phyloP scores from a whole-genome alignment of 1,140 invertebrate species.

The Drosophila leontia region DNA sequence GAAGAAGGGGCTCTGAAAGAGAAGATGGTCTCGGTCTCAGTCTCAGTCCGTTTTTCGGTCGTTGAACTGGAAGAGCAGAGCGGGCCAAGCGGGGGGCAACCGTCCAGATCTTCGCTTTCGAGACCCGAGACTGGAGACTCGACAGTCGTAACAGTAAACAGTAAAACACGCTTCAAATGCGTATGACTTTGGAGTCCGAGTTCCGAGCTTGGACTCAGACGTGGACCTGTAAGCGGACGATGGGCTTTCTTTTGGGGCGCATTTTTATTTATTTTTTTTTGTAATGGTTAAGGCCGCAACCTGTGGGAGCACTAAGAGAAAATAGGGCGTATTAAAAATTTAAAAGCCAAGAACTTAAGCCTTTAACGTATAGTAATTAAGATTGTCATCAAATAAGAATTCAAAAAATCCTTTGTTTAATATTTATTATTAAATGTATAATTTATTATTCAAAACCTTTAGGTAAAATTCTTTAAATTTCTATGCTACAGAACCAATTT shows the following conservation, averaged over 20 bases:
- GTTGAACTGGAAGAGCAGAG: constrained; percentile 59
- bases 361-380: too few relatives aligned
- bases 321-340: not conserved
- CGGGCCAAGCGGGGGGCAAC: constrained; percentile 12
- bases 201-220: constrained; percentile 36
- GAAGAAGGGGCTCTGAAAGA: constrained; percentile 67
- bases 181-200: constrained; percentile 38
- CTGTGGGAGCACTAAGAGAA: constrained; percentile 25
- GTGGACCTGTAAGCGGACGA: constrained; percentile 8
- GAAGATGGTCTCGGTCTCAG: constrained; percentile 25
- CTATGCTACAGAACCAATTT: not conserved
- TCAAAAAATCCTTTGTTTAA: too few relatives aligned
- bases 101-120: constrained; percentile 60
- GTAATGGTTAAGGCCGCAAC: constrained; percentile 29
- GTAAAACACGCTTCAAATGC: constrained; percentile 68
- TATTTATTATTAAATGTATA: too few relatives aligned
- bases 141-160: constrained; percentile 71
- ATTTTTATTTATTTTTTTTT: constrained; percentile 10
- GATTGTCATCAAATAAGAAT: too few relatives aligned
- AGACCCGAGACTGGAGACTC: constrained; percentile 12
- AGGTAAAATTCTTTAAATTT: not conserved
- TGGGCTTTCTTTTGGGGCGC: constrained; percentile 34
- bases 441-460: too few relatives aligned
- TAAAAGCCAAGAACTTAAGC: too few relatives aligned
- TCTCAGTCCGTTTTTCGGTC: constrained; percentile 72